phyloP scores from a whole-genome alignment of 1,140 invertebrate species.

The Drosophila nebulosa region DNA sequence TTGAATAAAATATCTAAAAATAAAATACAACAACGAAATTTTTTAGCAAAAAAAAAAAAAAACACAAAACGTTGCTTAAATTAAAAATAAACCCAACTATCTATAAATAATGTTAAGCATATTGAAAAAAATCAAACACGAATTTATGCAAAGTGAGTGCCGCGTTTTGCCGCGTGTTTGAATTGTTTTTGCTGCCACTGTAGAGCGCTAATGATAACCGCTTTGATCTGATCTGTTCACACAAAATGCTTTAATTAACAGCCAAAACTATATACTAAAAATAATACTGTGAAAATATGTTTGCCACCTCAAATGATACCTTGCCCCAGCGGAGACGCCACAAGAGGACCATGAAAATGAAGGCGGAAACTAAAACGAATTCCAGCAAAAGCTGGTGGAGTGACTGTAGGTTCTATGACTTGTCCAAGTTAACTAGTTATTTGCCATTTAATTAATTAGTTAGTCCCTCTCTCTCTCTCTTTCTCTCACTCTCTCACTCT shows the following conservation, averaged over 20 bases:
- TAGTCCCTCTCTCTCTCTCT: neutral
- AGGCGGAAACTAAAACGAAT: constrained; percentile 32
- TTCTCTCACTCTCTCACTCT: neutral
- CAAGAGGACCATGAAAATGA: constrained; percentile 36
- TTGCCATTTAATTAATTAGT: constrained; percentile 46
- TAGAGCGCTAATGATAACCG: constrained; percentile 39
- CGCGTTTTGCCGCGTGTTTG: constrained; percentile 3
- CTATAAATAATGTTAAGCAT: constrained; percentile 38
- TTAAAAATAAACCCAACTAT: constrained; percentile 3
- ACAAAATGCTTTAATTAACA: constrained; percentile 63
- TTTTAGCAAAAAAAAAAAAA: neutral
- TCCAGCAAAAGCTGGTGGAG: constrained; percentile 60
- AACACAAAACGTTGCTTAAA: neutral
- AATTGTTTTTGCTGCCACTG: constrained; percentile 36
- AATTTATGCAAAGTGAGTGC: constrained; percentile 64
- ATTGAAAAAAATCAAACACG: constrained; percentile 63
- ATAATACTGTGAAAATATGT: constrained; percentile 44
- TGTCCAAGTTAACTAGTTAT: constrained; percentile 29
- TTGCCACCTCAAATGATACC: constrained; percentile 52
- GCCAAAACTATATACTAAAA: constrained; percentile 1
- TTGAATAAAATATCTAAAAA: neutral
- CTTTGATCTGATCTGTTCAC: constrained; percentile 23
- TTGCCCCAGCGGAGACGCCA: constrained; percentile 39
- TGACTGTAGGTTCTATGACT: constrained; percentile 64
- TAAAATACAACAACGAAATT: neutral